phyloP scores from a whole-genome alignment of 2,888 invertebrate genomes.

The Heliconius ismenius region DNA sequence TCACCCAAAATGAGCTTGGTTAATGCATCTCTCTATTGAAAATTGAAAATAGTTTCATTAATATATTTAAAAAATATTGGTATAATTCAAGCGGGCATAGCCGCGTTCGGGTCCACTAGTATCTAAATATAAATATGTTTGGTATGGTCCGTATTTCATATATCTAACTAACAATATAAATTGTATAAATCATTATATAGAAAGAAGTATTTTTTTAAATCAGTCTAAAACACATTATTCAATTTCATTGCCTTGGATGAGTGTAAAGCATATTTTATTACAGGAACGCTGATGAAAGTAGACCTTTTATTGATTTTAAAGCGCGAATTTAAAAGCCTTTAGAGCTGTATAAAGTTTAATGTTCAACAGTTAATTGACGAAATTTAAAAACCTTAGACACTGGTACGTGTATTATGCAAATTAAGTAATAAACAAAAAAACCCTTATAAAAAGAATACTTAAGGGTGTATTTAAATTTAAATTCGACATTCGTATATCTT shows the following conservation, averaged over 20 bases:
- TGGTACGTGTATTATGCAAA: conserved; percentile 15
- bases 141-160: not conserved
- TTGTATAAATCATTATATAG: not conserved
- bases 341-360: conserved; percentile 71
- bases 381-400: conserved; percentile 50
- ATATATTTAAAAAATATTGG: too few relatives aligned
- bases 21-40: too few relatives aligned
- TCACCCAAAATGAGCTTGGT: too few relatives aligned
- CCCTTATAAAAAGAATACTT: conserved; percentile 1
- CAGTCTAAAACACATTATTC: conserved; percentile 67
- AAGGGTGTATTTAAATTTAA: not conserved
- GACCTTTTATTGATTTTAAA: conserved; percentile 79
- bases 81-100: too few relatives aligned
- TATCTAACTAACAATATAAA: not conserved
- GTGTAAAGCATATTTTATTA: conserved; percentile 77
- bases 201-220: conserved; percentile 10
- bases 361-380: conserved; percentile 65
- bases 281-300: conserved; percentile 73
- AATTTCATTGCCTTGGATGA: conserved; percentile 73
- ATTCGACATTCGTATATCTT: not conserved
- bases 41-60: too few relatives aligned
- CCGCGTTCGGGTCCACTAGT: too few relatives aligned
- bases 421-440: conserved; percentile 10
- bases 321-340: conserved; percentile 74
- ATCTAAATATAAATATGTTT: not conserved